phyloP scores from a whole-genome alignment of 2,113 vertebrate genomes.

The Pangasianodon hypophthalmus region DNA sequence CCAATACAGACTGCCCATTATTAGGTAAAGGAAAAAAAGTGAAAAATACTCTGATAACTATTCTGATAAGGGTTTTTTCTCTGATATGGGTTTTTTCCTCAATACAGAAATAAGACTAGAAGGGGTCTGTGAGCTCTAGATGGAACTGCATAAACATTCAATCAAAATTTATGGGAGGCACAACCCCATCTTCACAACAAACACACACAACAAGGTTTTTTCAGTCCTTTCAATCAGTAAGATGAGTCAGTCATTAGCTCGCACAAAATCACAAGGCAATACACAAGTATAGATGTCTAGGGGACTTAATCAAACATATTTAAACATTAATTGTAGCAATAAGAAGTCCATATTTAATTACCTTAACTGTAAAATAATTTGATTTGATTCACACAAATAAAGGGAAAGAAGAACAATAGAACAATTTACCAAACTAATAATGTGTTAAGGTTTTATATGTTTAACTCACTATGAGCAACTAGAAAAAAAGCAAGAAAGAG shows the following conservation, averaged over 20 bases:
- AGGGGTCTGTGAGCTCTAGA: neutral
- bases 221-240: neutral
- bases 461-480: neutral
- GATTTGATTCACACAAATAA: neutral
- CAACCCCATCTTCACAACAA: neutral
- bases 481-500: neutral
- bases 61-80: neutral
- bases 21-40: neutral
- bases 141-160: slow-evolving; percentile 5
- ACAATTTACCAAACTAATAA: neutral
- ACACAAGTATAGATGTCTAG: slow-evolving; percentile 8
- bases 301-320: slow-evolving; percentile 10
- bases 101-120: neutral
- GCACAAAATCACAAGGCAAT: slow-evolving; percentile 4
- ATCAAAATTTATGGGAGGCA: neutral
- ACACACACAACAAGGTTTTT: neutral
- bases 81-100: no score
- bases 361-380: neutral
- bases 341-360: slow-evolving; percentile 24
- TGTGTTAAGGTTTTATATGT: neutral
- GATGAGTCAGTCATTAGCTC: neutral
- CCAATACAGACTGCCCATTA: slow-evolving; percentile 30
- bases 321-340: slow-evolving; percentile 10
- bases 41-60: neutral
- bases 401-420: neutral